Evolutionary conservation across 1,140 invertebrate genomes (phyloP), one percentile per base, ranked within the genome.

Genomic region (Plectrocnemia conspersa): DNA sequence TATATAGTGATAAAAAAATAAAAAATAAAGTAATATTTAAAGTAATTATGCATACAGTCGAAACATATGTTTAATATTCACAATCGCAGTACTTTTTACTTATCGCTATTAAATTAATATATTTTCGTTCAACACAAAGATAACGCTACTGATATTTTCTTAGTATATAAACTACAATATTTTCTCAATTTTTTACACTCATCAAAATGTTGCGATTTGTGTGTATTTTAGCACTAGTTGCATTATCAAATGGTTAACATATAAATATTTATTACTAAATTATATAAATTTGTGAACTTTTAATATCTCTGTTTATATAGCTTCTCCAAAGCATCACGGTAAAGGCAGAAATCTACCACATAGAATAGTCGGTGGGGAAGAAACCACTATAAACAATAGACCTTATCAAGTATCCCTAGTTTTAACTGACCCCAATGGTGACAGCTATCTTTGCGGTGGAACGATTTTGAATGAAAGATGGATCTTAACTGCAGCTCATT

Each of bases 401-500:
- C 72, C 70, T 0, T 71, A 72, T 53, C 69, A 70, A 62, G 69
- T 65, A 1, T 65, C 65, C 32, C 27, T 71, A 15, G 4, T 46
- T n/a, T 21, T 25, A 10, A 36, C 16, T 65, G 16, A 49, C 70
- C 11, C 55, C 52, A 63, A 47, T 10, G 65, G 61, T 2, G 56
- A 15, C 0, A 52, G 59, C 1, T 66, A 59, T 47, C 62, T 65
- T 21, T 72, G 71, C 48, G 71, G 69, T 18, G 70, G 71, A 1
- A 70, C 67, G 2, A 70, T 74, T 36, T 64, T 72, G 33, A 68
- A 59, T 33, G 48, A 53, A n/a, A 54, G 47, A 23, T 58, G 64
- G 42, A 62, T 74, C 10, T 49, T 72, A 11, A 74, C 71, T 6
- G 71, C 71, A 21, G 65, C 67, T 2, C 67, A 69, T 59, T 69